Base-by-base conservation (phyloP, 2,797 vertebrate species). In the Crenuchus spilurus region DNA sequence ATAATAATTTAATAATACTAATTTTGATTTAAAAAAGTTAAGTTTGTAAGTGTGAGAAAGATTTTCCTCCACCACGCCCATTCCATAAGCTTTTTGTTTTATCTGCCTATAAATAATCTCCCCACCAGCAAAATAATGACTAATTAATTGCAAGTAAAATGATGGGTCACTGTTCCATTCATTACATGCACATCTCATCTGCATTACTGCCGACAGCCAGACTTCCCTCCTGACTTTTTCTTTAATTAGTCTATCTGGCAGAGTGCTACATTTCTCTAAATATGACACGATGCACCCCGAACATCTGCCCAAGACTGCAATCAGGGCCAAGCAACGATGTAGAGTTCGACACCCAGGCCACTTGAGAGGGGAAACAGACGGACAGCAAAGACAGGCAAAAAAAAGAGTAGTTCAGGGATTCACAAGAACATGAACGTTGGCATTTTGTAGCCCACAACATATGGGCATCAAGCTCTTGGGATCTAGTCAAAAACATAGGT, bases 201-300 rank as follows among this genome's bases (percentile, higher is more conserved):
- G 51, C 54, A 39, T 72, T 62, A 58, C 46, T 37, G 52, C 44
- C 20, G 35, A n/a, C 39, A 13, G 35, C 52, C 18, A 26, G 20
- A 2, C 51, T 37, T 41, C 10, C 58, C 24, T 11, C 44, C 20
- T 11, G 37, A 26, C 11, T 37, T 81, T 74, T 62, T 62, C 14
- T 48, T n/a, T 62, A 70, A 79, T 79, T 76, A 76, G 68, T 49
- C 41, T 42, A 37, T 26, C 66, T 79, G 80, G 65, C 70, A 65
- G 67, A 61, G 16, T 49, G 46, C 60, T 10, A 18, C 33, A 51
- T 66, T 66, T 49, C 31, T 66, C 28, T 52, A 62, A 75, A 72
- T 33, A 35, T 26, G n/a, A 24, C 30, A 69, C 72, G 37, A 26
- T 26, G 16, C 18, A 46, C 8, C 14, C 44, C 7, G 69, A 57